These are phyloP conservation scores for Catharus minimus DNA, from an alignment of 2,113 vertebrate species.

Conservation along the genomic window DNA sequence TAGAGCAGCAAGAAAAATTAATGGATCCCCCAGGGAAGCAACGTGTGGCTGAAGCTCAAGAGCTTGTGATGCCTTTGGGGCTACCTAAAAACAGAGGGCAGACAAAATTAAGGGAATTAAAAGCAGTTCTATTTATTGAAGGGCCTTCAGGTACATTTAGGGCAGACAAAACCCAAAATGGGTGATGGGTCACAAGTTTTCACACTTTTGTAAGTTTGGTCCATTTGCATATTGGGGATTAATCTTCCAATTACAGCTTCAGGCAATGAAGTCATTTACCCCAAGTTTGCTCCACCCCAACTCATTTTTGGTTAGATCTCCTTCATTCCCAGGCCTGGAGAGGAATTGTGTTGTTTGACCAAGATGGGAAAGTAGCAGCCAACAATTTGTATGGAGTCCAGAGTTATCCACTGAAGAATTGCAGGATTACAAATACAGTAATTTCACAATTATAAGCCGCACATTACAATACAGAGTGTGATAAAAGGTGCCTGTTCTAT, in stretches of 20 bases:
- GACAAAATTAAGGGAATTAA: not conserved
- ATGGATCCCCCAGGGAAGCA: not conserved
- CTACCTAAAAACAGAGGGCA: not conserved
- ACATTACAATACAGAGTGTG: too few relatives aligned
- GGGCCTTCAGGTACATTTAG: not conserved
- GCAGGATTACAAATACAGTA: not conserved
- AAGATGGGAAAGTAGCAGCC: not conserved
- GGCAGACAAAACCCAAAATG: not conserved
- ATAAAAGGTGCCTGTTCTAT: too few relatives aligned
- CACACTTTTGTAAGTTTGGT: not conserved
- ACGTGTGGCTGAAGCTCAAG: not conserved
- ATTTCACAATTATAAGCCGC: too few relatives aligned
- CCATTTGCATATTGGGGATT: not conserved
- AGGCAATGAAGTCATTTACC: too few relatives aligned
- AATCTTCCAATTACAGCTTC: not conserved
- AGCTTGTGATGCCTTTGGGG: not conserved
- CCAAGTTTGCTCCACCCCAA: too few relatives aligned
- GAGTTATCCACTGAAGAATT: not conserved
- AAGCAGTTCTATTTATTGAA: not conserved
- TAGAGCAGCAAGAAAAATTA: not conserved
- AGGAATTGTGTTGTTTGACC: not conserved
- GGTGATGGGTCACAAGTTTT: not conserved
- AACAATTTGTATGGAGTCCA: rapidly evolving
- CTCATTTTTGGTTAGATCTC: too few relatives aligned
- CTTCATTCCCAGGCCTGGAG: not conserved